Evolutionary conservation across 2,113 vertebrate species (phyloP), one percentile per base, ranked within the genome.

Genomic region (Himantopus leucocephalus): DNA sequence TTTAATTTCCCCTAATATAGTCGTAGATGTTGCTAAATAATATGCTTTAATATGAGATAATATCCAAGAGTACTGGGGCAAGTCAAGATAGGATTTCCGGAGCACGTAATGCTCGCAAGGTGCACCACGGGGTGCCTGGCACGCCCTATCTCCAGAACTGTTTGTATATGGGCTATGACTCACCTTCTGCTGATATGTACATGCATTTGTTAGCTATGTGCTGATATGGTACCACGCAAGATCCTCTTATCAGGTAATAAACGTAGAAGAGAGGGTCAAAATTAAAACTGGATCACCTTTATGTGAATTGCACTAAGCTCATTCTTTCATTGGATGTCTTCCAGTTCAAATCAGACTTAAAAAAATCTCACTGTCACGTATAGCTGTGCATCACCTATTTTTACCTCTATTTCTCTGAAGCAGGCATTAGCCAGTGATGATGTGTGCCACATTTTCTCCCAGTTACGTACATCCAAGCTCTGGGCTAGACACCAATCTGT

Each of bases 1-100:
- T 73, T 19, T 0, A 0, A 2, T 8, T 29, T 30, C 2, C 19
- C 18, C 43, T 13, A 11, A 20, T 4, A 3, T 0, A 14, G 34
- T 1, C 0, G 0, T 16, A 39, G 8, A 2, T 13, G 27, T 7
- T 27, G 67, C 35, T 63, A 27, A 27, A 34, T 9, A 12, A 2
- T 2, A 7, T 1, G 4, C 23, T 52, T 53, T 29, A 9, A 30
- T 11, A 3, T 8, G 13, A 8, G 34, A 11, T 12, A 80, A 18
- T 21, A 52, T 24, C 23, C 26, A 18, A 50, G 21, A 39, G 18
- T 1, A n/a, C 8, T 22, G 16, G 12, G 23, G 1, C 5, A 45
- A 58, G 23, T 30, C 62, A 12, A 24, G 47, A 39, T 0, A 26
- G 56, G 47, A 10, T 64, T 71, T 67, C 10, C 50, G 22, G 30